Conservation (phyloP, 2,888 invertebrate species). For the Apoda limacodes region DNA sequence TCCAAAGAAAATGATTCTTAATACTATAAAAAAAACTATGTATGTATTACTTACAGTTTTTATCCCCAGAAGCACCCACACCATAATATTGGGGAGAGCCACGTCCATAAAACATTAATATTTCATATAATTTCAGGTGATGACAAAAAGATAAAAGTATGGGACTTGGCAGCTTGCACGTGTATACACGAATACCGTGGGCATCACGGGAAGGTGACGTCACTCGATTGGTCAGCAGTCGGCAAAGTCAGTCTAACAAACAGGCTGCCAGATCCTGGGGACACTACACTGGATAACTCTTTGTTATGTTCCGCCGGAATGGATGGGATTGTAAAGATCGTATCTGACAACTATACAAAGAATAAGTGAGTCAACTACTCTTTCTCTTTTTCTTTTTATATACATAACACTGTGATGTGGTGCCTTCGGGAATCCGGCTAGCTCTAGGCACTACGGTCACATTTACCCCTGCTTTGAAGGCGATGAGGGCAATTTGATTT, state of each 20-base stretch:
- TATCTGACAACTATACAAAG: constrained; percentile 71
- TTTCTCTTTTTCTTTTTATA: too few species aligned
- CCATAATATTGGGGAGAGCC: neutral
- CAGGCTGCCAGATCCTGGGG: constrained; percentile 35
- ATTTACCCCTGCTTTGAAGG: too few species aligned
- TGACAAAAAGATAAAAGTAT: constrained; percentile 77
- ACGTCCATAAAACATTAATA: neutral
- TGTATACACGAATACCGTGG: constrained; percentile 74
- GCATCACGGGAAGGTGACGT: constrained; percentile 72
- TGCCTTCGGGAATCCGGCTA: too few species aligned
- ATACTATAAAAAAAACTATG: too few species aligned
- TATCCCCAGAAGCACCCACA: neutral
- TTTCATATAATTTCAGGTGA: constrained; percentile 74
- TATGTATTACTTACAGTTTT: too few species aligned
- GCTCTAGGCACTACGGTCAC: too few species aligned
- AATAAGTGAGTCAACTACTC: constrained; percentile 55
- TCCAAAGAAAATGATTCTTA: too few species aligned
- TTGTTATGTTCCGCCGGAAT: constrained; percentile 75
- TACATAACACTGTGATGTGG: too few species aligned
- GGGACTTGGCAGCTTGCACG: constrained; percentile 77
- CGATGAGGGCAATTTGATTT: too few species aligned
- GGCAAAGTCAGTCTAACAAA: constrained; percentile 48
- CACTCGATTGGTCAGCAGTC: constrained; percentile 71
- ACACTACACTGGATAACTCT: constrained; percentile 40
- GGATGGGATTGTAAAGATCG: constrained; percentile 73